A percentile compares a stretch with the other conserved stretches of the same genome.
Evolutionary conservation across 35 echinoderm and acorn worm genomes (phyloP).

Genomic region (Heliocidaris tuberculata): DNA sequence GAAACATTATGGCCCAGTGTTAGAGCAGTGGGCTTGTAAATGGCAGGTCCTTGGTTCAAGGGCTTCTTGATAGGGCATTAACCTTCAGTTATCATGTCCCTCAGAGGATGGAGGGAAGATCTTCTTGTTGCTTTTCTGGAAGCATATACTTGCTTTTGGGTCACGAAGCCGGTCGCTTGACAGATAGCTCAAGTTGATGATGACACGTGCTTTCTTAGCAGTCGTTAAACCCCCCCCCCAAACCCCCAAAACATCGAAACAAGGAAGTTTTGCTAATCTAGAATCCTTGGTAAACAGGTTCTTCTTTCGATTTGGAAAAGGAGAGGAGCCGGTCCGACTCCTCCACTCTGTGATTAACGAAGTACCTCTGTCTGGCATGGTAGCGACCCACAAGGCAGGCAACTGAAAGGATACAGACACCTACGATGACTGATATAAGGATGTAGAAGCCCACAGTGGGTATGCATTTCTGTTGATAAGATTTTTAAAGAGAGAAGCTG

Average conservation of each 20-base stretch:
- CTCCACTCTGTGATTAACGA: background rate
- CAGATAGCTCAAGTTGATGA: too few species aligned
- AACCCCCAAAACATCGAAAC: too few species aligned
- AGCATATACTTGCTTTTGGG: too few species aligned
- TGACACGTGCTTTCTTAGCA: too few species aligned
- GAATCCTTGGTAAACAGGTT: slow-evolving; percentile 13
- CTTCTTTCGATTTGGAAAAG: background rate
- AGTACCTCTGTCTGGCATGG: background rate
- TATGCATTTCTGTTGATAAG: background rate
- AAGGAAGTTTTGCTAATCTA: background rate
- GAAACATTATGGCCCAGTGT: background rate
- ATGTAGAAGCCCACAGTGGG: background rate
- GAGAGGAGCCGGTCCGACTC: background rate
- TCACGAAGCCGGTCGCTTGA: too few species aligned
- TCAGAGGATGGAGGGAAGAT: too few species aligned
- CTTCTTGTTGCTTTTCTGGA: too few species aligned
- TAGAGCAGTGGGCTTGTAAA: too few species aligned
- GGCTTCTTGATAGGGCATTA: too few species aligned
- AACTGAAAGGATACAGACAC: background rate
- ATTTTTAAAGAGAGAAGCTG: background rate
- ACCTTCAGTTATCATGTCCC: too few species aligned
- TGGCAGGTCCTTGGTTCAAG: too few species aligned
- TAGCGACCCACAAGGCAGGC: background rate
- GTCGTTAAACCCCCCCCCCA: too few species aligned
- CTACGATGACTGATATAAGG: background rate